phyloP scores from a whole-genome alignment of 2,113 vertebrate species.

The Astur gentilis region DNA sequence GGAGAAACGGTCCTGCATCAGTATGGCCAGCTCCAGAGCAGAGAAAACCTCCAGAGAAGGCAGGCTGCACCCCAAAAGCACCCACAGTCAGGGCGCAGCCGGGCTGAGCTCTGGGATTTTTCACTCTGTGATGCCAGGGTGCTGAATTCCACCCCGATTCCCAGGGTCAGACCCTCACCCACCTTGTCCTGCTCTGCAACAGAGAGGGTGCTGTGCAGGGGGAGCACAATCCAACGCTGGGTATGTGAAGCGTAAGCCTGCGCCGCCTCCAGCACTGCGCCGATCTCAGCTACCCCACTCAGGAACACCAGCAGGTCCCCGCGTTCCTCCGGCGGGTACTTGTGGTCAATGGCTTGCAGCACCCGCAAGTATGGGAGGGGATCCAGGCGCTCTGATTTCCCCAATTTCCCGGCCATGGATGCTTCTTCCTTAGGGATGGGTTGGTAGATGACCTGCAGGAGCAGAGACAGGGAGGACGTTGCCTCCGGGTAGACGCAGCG shows the following conservation, averaged over 20 bases:
- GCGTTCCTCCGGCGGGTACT: constrained; percentile 84
- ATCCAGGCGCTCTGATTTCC: constrained; percentile 82
- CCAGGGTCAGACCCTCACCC: background rate
- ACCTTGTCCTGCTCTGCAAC: constrained; percentile 91
- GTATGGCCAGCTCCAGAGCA: background rate
- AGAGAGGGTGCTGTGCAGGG: constrained; percentile 88
- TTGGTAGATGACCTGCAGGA: constrained; percentile 84
- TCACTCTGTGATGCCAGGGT: too few relatives aligned
- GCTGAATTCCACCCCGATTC: too few relatives aligned
- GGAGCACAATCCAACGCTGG: constrained; percentile 85
- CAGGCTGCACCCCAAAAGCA: background rate
- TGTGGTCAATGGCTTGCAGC: constrained; percentile 87
- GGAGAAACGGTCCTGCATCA: too few relatives aligned
- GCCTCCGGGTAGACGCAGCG: too few relatives aligned
- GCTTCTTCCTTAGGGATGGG: constrained; percentile 79
- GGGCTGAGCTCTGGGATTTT: too few relatives aligned
- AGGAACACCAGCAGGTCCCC: constrained; percentile 91
- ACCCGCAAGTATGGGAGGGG: constrained; percentile 85
- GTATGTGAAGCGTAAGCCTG: constrained; percentile 83
- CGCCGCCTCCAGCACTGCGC: constrained; percentile 80
- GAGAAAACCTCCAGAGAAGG: background rate
- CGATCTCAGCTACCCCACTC: constrained; percentile 90
- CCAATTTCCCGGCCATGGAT: constrained; percentile 54
- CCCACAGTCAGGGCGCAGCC: accelerated
- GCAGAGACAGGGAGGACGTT: accelerated